Percentiles rank a stretch among this genome's conserved stretches.
Conservation (phyloP, 37 sponge, comb jelly and placozoan species). For the Spongilla lacustris region DNA sequence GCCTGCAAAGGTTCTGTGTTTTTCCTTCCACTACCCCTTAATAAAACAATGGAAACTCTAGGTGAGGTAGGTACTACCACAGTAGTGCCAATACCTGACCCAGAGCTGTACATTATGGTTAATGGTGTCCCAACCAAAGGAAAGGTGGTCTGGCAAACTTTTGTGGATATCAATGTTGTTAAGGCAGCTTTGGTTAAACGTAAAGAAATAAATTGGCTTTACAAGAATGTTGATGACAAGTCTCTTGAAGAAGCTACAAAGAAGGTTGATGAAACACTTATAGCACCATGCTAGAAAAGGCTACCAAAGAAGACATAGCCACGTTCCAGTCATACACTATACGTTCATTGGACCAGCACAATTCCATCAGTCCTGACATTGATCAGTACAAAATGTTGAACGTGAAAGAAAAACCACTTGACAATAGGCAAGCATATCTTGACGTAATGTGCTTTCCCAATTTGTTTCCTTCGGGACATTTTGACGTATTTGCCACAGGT, state of each 20-base stretch:
- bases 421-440: conserved; percentile 32
- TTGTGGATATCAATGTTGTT: conserved; percentile 36
- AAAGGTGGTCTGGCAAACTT: conserved; percentile 48
- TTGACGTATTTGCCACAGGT: conserved; percentile 37
- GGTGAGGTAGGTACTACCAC: background rate
- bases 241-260: conserved; percentile 48
- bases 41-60: conserved; percentile 54
- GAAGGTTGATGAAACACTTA: conserved; percentile 48
- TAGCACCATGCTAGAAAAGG: conserved; percentile 52
- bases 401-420: conserved; percentile 40
- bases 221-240: conserved; percentile 34
- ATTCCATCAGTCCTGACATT: conserved; percentile 27
- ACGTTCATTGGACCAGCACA: conserved; percentile 24
- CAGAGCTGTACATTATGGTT: conserved; percentile 52
- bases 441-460: conserved; percentile 54
- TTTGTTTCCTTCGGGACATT: conserved; percentile 37
- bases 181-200: conserved; percentile 29
- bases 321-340: conserved; percentile 60
- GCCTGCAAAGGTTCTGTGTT: conserved; percentile 50
- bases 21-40: conserved; percentile 53
- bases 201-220: conserved; percentile 62
- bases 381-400: conserved; percentile 67
- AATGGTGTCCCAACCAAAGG: conserved; percentile 43
- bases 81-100: background rate
- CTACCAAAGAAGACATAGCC: conserved; percentile 25